Evolutionary conservation across 64 coral and sea anemone species (phyloP).

Genomic region (Platygyra sinensis): DNA sequence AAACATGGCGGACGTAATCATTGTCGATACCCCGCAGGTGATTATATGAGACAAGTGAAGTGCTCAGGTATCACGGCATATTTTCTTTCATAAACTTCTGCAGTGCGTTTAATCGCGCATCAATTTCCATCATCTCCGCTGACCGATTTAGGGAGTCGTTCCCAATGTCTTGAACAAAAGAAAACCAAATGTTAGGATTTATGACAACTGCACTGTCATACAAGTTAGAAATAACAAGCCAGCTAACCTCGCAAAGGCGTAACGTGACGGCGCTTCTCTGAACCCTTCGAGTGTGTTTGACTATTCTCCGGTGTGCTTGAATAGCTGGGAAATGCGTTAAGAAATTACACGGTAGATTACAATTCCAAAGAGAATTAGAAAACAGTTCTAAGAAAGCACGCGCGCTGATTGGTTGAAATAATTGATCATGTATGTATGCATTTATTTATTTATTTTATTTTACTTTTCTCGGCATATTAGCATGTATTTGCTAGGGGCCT

Average conservation of each 20-base stretch:
- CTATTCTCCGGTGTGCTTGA: conserved; percentile 89
- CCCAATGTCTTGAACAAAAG: conserved; percentile 46
- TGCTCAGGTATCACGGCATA: conserved; percentile 29
- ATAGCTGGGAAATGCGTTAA: conserved; percentile 78
- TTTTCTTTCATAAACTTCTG: conserved; percentile 96
- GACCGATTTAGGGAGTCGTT: conserved; percentile 86
- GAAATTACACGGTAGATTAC: conserved; percentile 1
- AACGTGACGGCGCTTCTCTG: background rate
- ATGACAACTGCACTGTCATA: background rate
- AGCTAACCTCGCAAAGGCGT: background rate
- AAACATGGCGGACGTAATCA: background rate
- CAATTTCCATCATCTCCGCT: conserved; percentile 97
- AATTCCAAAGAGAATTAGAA: background rate
- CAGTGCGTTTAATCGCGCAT: conserved; percentile 80
- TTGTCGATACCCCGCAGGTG: background rate
- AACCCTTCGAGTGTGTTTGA: conserved; percentile 20
- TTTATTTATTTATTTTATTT: too few relatives aligned
- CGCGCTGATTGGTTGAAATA: too few relatives aligned
- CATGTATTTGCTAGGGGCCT: too few relatives aligned
- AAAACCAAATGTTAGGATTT: background rate
- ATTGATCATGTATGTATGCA: too few relatives aligned
- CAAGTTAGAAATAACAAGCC: background rate
- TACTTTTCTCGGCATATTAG: too few relatives aligned
- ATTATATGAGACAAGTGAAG: background rate
- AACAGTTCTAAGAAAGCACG: too few relatives aligned